Evolutionary conservation across 2,797 vertebrate genomes (phyloP).

Genomic region (Nyctibius grandis): DNA sequence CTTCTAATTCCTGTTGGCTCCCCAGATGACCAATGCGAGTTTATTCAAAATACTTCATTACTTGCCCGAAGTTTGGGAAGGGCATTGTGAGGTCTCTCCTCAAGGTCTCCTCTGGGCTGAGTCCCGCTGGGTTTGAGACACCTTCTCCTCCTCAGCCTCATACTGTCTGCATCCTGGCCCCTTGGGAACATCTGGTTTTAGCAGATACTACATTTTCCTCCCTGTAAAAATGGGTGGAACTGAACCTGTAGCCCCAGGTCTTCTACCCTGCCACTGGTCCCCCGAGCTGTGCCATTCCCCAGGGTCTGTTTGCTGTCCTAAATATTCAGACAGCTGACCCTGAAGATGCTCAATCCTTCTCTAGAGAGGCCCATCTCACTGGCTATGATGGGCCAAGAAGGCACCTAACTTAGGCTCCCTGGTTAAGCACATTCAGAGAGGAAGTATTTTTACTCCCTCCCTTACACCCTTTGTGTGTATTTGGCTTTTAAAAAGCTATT

Average conservation of each 20-base stretch:
- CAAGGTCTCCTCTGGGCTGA: neutral
- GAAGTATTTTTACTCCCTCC: neutral
- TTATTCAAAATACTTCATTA: neutral
- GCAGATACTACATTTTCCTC: neutral
- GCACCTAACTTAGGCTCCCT: neutral
- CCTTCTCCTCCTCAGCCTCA: neutral
- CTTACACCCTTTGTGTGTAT: neutral
- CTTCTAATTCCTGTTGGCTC: neutral
- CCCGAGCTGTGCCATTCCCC: neutral
- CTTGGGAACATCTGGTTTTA: neutral
- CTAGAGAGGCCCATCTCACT: neutral
- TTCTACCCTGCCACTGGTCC: neutral
- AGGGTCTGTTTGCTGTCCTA: neutral
- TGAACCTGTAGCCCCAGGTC: neutral
- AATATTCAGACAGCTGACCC: neutral
- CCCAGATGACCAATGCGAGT: neutral
- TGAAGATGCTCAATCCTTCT: neutral
- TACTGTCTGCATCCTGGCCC: fast-evolving
- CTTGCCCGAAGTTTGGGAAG: neutral
- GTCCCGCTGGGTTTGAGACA: neutral
- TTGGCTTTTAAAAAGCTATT: neutral
- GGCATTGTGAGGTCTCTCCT: neutral
- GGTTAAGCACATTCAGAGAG: neutral
- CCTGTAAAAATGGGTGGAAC: neutral
- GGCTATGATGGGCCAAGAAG: neutral